A percentile compares a stretch with the other conserved stretches of the same genome.
Evolutionary conservation across 2,797 vertebrate species (phyloP).

Genomic region (Hydrolagus colliei): DNA sequence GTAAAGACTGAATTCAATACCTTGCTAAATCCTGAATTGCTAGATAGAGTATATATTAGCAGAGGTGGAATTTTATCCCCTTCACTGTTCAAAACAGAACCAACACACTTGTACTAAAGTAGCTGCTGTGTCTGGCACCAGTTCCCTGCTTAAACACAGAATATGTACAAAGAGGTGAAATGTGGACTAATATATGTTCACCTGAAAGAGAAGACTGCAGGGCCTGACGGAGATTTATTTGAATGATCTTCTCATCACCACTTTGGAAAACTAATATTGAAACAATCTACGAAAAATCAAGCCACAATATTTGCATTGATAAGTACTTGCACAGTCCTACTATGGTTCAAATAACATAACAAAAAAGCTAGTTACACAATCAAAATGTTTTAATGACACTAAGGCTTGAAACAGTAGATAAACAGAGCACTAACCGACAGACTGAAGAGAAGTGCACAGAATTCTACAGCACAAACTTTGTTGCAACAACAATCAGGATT

Average conservation of each 20-base stretch:
- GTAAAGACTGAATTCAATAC: no score
- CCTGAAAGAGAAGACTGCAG: neutral
- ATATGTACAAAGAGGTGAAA: neutral
- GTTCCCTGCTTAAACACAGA: no score
- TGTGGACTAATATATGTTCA: neutral
- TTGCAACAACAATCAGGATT: slow-evolving; percentile 52
- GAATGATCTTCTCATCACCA: no score
- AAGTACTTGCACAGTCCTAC: neutral
- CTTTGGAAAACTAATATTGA: no score
- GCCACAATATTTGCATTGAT: no score
- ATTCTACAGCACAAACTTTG: slow-evolving; percentile 42
- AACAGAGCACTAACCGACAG: slow-evolving; percentile 42
- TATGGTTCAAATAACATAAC: slow-evolving; percentile 6
- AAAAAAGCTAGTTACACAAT: slow-evolving; percentile 44
- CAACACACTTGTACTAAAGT: no score
- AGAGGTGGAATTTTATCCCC: no score
- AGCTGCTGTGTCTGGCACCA: no score
- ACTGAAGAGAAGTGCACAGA: slow-evolving; percentile 45
- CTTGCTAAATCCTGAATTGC: no score
- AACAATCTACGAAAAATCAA: no score
- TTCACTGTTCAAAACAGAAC: no score
- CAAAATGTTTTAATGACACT: slow-evolving; percentile 59
- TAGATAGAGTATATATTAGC: no score
- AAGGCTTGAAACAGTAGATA: slow-evolving; percentile 45
- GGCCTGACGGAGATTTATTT: neutral